These are phyloP conservation scores for Dendrocincla tyrannina DNA, from an alignment of 2,797 vertebrate species.

Conservation along the genomic window DNA sequence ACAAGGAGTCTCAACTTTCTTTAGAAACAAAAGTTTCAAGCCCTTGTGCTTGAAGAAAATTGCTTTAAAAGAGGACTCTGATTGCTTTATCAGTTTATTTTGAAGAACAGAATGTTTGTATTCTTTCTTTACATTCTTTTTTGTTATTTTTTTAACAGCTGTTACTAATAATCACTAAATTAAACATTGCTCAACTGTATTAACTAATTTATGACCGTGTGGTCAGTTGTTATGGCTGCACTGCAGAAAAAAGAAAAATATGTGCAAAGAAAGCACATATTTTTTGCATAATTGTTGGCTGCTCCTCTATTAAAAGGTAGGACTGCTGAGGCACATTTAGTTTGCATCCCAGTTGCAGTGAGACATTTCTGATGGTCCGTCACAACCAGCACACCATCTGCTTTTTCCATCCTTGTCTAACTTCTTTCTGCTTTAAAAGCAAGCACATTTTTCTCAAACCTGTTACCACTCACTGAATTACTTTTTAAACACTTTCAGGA, in stretches of 20 bases:
- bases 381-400: slow-evolving; percentile 46
- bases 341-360: slow-evolving; percentile 13
- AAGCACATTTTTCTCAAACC: background rate
- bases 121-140: background rate
- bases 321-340: slow-evolving; percentile 17
- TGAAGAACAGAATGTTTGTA: background rate
- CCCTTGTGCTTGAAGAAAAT: background rate
- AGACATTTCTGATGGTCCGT: slow-evolving; percentile 44
- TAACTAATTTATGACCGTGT: background rate
- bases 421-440: slow-evolving; percentile 16
- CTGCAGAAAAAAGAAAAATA: background rate
- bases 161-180: background rate
- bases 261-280: background rate
- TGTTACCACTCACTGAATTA: background rate
- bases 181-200: background rate
- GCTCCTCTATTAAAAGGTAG: background rate
- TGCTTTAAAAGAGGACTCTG: background rate
- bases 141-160: background rate
- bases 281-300: background rate
- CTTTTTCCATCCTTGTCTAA: slow-evolving; percentile 35
- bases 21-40: background rate
- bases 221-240: background rate
- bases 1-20: background rate
- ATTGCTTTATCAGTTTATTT: background rate
- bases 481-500: background rate